Percentiles rank a stretch among this genome's conserved stretches.
phyloP scores from a whole-genome alignment of 2,113 vertebrate species.

The Shinisaurus crocodilurus region DNA sequence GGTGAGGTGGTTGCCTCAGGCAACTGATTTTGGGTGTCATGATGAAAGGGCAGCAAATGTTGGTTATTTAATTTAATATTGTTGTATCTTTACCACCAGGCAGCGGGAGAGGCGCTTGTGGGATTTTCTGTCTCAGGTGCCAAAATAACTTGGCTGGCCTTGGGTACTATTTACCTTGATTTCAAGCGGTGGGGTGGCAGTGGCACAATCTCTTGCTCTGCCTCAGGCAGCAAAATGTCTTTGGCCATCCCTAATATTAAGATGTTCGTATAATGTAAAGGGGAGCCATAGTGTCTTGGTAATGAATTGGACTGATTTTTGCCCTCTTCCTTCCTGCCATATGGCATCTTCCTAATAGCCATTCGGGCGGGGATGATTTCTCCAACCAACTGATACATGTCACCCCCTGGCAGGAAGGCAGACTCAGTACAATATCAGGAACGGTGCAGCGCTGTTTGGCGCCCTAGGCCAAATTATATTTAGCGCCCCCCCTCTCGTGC shows the following conservation, averaged over 20 bases:
- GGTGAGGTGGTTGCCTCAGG: neutral
- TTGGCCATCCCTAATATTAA: neutral
- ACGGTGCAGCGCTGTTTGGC: too few species aligned
- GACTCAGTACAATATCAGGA: neutral
- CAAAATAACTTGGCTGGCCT: neutral
- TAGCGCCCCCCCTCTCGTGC: too few species aligned
- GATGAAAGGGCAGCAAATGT: neutral
- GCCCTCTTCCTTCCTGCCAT: neutral
- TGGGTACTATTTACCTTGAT: neutral
- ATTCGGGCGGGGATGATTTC: neutral
- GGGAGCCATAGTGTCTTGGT: neutral
- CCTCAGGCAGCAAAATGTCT: neutral
- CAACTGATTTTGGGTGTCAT: neutral
- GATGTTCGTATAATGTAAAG: neutral
- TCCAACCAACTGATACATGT: neutral
- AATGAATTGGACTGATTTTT: neutral
- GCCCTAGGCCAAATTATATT: too few species aligned
- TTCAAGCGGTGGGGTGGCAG: neutral
- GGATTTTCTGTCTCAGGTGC: too few species aligned
- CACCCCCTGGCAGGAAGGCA: neutral
- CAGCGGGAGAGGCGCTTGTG: too few species aligned
- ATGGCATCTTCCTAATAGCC: neutral
- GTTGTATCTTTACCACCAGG: too few species aligned
- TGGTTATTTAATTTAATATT: neutral
- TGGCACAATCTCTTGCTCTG: neutral